Percentiles rank a stretch among this genome's conserved stretches.
phyloP scores from a whole-genome alignment of 2,113 vertebrate genomes.

The Nanorana parkeri region DNA sequence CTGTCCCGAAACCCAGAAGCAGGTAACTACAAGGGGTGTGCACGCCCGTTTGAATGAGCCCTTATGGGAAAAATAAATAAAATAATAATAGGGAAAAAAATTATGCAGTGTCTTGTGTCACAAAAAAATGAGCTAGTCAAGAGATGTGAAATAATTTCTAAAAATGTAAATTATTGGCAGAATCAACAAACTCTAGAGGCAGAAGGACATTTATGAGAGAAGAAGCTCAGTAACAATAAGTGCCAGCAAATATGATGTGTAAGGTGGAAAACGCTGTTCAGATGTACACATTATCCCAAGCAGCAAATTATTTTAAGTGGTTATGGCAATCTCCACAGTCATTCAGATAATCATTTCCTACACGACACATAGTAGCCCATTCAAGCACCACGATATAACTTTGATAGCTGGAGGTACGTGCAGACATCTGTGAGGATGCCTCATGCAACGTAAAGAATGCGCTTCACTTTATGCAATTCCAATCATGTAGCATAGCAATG shows the following conservation, averaged over 20 bases:
- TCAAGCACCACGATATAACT: slow-evolving; percentile 34
- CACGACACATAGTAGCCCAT: slow-evolving; percentile 6
- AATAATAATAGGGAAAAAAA: no score
- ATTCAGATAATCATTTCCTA: neutral
- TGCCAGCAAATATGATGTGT: neutral
- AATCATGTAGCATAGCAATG: slow-evolving; percentile 12
- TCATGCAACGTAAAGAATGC: neutral
- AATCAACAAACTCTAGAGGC: neutral
- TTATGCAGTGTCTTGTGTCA: no score
- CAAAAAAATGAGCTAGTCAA: no score
- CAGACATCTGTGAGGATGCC: slow-evolving; percentile 5
- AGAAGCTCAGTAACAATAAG: neutral
- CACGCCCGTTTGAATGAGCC: no score
- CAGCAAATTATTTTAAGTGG: slow-evolving; percentile 19
- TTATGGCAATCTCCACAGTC: slow-evolving; percentile 5
- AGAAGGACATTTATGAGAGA: neutral
- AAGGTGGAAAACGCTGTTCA: neutral
- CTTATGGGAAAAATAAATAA: no score
- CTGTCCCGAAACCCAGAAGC: no score
- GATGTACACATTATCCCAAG: neutral
- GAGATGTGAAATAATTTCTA: no score
- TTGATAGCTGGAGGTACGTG: neutral
- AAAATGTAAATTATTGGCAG: no score
- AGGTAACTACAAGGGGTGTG: no score
- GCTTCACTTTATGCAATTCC: neutral